These are phyloP conservation scores for Eurois occulta DNA, from an alignment of 2,888 invertebrate species.

Conservation along the genomic window DNA sequence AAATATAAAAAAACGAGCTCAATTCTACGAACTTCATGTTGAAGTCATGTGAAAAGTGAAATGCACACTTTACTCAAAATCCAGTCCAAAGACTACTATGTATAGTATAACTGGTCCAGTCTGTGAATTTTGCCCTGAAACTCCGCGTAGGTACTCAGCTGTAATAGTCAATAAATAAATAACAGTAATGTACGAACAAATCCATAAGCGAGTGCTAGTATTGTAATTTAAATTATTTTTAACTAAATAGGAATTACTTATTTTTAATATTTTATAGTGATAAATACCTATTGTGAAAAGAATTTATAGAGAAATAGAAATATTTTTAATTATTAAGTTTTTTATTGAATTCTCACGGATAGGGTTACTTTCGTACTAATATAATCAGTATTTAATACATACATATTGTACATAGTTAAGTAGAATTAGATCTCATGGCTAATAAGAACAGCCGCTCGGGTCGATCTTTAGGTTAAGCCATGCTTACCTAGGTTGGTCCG, in stretches of 20 bases:
- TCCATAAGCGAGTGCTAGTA: conserved; percentile 38
- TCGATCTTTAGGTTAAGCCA: no score
- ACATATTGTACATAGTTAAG: no score
- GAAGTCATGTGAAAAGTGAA: not conserved
- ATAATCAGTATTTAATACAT: no score
- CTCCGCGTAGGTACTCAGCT: not conserved
- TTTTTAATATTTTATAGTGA: conserved; percentile 19
- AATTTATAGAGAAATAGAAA: conserved; percentile 39
- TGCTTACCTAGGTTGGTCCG: no score
- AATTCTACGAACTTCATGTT: not conserved
- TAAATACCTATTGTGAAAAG: conserved; percentile 26
- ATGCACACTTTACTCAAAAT: no score
- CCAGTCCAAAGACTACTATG: no score
- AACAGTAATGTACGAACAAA: conserved; percentile 28
- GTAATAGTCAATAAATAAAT: conserved; percentile 9
- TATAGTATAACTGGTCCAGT: no score
- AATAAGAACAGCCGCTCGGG: no score
- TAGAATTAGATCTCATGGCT: no score
- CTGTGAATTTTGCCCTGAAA: not conserved
- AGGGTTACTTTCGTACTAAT: not conserved
- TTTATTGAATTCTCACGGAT: not conserved
- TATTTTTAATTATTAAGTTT: conserved; percentile 26
- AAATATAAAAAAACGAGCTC: not conserved
- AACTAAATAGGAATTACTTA: conserved; percentile 30
- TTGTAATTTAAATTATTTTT: conserved; percentile 52